Evolutionary conservation across 2,797 vertebrate species (phyloP).

Genomic region (Varecia variegata): DNA sequence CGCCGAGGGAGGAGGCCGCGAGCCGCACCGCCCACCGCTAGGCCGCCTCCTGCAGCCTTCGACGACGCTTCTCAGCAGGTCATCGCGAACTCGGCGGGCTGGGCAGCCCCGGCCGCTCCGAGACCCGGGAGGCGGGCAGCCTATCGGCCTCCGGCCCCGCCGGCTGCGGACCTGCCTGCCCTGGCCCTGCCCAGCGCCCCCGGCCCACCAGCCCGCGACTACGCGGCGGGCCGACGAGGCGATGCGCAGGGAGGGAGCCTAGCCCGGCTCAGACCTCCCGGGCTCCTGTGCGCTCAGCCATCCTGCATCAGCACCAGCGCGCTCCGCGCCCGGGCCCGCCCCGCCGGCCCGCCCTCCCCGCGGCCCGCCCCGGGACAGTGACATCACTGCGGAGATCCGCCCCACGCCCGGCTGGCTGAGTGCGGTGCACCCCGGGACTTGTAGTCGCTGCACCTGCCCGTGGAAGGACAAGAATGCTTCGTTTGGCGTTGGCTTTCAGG

Average conservation of each 20-base stretch:
- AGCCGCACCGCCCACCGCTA: slow-evolving; percentile 50
- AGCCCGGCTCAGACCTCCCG: slow-evolving; percentile 77
- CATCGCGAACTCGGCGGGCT: slow-evolving; percentile 57
- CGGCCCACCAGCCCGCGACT: slow-evolving; percentile 52
- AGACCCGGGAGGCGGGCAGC: background rate
- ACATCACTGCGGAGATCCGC: slow-evolving; percentile 70
- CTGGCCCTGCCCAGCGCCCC: slow-evolving; percentile 8
- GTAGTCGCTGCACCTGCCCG: slow-evolving; percentile 71
- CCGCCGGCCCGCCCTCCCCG: slow-evolving; percentile 6
- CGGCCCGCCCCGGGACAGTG: slow-evolving; percentile 17
- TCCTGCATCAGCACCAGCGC: slow-evolving; percentile 85
- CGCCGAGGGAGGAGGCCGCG: slow-evolving; percentile 34
- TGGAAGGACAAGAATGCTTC: background rate
- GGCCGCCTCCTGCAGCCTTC: slow-evolving; percentile 65
- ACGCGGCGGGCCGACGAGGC: slow-evolving; percentile 50
- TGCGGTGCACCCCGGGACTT: slow-evolving; percentile 74
- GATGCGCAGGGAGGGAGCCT: slow-evolving; percentile 60
- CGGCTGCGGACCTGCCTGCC: background rate
- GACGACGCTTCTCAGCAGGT: slow-evolving; percentile 60
- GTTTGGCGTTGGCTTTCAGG: background rate
- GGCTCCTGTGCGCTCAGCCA: slow-evolving; percentile 74
- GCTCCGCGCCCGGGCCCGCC: slow-evolving; percentile 39
- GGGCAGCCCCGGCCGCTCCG: slow-evolving; percentile 15
- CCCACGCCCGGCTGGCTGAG: background rate
- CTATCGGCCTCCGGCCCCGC: background rate